Evolutionary conservation across 2,888 invertebrate species (phyloP).

Genomic region (Diloba caeruleocephala): DNA sequence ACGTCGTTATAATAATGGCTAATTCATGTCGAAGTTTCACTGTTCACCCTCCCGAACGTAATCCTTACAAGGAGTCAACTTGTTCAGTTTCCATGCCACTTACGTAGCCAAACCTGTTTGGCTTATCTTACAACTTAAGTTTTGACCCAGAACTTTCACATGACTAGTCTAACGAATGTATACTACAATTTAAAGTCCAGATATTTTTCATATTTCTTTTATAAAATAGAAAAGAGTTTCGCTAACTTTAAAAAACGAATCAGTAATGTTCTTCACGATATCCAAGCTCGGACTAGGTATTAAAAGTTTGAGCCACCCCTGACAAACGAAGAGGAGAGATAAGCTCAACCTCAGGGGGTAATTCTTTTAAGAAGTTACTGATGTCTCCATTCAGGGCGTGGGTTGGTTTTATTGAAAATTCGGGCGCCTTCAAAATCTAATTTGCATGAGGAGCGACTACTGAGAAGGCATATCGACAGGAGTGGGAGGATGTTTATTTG

Average conservation of each 20-base stretch:
- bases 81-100: conserved; percentile 20
- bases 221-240: conserved; percentile 26
- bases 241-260: conserved; percentile 30
- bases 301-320: conserved; percentile 49
- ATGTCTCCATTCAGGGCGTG: conserved; percentile 60
- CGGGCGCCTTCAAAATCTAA: conserved; percentile 58
- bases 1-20: conserved; percentile 7
- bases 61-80: conserved; percentile 1
- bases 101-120: conserved; percentile 6
- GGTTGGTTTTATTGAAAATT: conserved; percentile 65
- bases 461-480: conserved; percentile 28
- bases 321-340: conserved; percentile 46
- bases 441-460: conserved; percentile 62
- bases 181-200: conserved; percentile 1
- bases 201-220: conserved; percentile 13
- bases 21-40: conserved; percentile 18
- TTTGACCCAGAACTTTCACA: conserved; percentile 12
- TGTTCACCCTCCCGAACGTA: conserved; percentile 2
- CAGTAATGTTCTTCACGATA: conserved; percentile 27
- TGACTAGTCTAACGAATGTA: neutral
- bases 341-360: conserved; percentile 48
- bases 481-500: conserved; percentile 30
- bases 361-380: conserved; percentile 68
- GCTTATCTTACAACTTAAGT: conserved; percentile 5
- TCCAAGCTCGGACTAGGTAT: conserved; percentile 23